These are phyloP conservation scores for Myotis yumanensis DNA, from an alignment of 2,113 vertebrate species.

Conservation along the genomic window DNA sequence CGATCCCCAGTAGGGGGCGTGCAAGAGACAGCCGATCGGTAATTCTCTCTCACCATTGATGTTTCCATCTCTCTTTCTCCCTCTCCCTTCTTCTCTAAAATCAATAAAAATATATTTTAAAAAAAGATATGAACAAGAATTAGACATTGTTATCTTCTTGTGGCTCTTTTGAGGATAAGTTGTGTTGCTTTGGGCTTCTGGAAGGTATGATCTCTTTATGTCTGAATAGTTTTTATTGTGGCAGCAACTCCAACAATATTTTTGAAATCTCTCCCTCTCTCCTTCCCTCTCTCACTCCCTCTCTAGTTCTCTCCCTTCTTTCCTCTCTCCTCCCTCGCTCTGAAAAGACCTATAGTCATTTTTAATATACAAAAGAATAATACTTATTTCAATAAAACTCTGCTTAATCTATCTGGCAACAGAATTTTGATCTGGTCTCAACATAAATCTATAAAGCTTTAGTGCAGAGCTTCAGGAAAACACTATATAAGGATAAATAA, in stretches of 20 bases:
- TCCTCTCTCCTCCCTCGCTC: neutral
- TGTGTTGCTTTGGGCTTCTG: neutral
- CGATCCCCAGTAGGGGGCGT: no score
- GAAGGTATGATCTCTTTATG: neutral
- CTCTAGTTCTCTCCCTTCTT: neutral
- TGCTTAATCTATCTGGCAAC: neutral
- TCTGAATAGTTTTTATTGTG: neutral
- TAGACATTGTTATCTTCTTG: neutral
- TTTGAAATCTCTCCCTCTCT: neutral
- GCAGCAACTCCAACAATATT: neutral
- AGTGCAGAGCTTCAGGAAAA: constrained; percentile 19
- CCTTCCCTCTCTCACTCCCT: neutral
- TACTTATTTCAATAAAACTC: neutral
- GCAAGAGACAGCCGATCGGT: no score
- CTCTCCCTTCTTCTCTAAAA: no score
- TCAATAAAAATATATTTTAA: no score
- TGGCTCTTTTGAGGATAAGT: neutral
- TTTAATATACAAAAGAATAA: constrained; percentile 12
- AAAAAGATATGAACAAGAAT: neutral
- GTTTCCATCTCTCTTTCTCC: no score
- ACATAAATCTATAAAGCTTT: neutral
- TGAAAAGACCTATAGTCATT: neutral
- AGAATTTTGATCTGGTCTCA: neutral
- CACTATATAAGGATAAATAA: neutral
- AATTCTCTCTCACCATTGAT: no score